Evolutionary conservation across 2,888 invertebrate species (phyloP).

Genomic region (Ecdyonurus torrentis): DNA sequence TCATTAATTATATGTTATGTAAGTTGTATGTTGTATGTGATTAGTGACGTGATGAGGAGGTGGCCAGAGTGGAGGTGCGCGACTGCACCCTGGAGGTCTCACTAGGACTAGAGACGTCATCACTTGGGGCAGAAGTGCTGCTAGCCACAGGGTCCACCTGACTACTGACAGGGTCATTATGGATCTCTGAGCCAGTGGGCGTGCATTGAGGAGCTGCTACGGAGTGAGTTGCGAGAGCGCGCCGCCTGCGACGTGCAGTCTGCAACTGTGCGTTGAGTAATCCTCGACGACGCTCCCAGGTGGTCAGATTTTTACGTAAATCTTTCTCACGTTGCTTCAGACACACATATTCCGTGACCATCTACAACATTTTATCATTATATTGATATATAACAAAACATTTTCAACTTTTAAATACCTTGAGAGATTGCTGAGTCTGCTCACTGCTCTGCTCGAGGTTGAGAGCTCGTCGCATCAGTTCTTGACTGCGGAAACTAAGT

Average conservation of each 20-base stretch:
- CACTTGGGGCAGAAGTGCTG: background rate
- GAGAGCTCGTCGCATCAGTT: background rate
- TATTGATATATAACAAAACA: too few relatives aligned
- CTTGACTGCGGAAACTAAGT: background rate
- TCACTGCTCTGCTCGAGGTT: background rate
- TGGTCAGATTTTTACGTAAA: background rate
- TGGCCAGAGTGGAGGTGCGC: background rate
- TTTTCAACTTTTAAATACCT: too few relatives aligned
- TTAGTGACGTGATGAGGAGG: background rate
- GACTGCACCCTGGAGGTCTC: background rate
- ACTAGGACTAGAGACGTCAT: background rate
- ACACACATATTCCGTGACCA: background rate
- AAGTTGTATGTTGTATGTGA: too few relatives aligned
- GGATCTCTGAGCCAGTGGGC: background rate
- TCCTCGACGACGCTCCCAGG: background rate
- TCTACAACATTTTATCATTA: too few relatives aligned
- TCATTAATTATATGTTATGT: too few relatives aligned
- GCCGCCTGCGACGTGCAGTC: background rate
- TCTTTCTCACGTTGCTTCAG: background rate
- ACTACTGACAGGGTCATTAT: background rate
- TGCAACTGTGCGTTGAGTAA: background rate
- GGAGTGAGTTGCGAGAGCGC: background rate
- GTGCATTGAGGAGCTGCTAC: background rate
- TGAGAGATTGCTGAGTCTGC: background rate
- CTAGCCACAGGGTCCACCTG: background rate